phyloP scores from a whole-genome alignment of 1,140 invertebrate genomes.

The Drosophila biarmipes region DNA sequence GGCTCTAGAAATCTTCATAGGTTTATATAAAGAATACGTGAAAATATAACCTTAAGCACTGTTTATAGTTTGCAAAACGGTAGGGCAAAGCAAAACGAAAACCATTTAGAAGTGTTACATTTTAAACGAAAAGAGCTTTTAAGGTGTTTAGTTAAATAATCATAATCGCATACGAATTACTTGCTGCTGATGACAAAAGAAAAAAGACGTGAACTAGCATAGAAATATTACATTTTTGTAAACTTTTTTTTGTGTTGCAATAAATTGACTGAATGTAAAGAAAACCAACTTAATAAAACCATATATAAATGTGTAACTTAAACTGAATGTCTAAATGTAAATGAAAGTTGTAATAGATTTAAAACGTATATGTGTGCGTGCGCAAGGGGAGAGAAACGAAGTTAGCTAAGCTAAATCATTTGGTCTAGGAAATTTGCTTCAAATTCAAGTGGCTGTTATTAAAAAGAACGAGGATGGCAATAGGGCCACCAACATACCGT shows the following conservation, averaged over 20 bases:
- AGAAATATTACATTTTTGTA: conserved; percentile 10
- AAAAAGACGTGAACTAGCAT: conserved; percentile 25
- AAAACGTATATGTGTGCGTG: conserved; percentile 47
- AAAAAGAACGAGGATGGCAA: neutral
- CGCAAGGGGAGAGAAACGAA: conserved; percentile 2
- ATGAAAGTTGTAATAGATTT: conserved; percentile 59
- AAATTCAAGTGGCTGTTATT: conserved; percentile 5
- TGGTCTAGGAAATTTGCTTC: conserved; percentile 6
- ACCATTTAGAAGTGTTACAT: conserved; percentile 25
- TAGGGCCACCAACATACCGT: neutral
- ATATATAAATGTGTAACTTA: conserved; percentile 40
- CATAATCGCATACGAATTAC: conserved; percentile 11
- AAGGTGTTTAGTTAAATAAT: conserved; percentile 31
- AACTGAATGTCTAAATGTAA: conserved; percentile 69
- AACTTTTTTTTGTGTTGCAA: conserved; percentile 63
- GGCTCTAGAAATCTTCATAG: conserved; percentile 10
- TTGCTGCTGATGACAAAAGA: conserved; percentile 12
- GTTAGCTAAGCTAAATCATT: conserved; percentile 43
- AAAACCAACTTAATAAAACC: conserved; percentile 27
- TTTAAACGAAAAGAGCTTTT: conserved; percentile 44
- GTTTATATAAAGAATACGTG: conserved; percentile 10
- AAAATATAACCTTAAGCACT: conserved; percentile 27
- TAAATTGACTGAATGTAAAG: conserved; percentile 77
- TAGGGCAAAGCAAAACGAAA: conserved; percentile 6
- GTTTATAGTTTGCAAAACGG: conserved; percentile 45